Percentiles rank a stretch among this genome's conserved stretches.
These are phyloP conservation scores for Elachura formosa DNA, from an alignment of 2,113 vertebrate species.

Conservation along the genomic window DNA sequence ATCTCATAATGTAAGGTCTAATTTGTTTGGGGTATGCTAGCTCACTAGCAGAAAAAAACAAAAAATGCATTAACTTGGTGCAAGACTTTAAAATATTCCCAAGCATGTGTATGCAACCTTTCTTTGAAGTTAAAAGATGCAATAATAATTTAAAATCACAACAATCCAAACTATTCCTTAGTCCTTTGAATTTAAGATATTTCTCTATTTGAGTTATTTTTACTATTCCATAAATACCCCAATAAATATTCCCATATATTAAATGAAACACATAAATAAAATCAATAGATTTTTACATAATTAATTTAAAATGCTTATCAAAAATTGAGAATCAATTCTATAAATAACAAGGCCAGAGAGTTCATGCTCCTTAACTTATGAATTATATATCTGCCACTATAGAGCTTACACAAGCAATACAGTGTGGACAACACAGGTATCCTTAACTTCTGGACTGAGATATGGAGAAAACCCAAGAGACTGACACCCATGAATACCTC, in stretches of 20 bases:
- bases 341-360: conserved; percentile 9
- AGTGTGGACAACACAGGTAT: neutral
- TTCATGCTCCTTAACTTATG: conserved; percentile 14
- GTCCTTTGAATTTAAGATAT: neutral
- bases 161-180: neutral
- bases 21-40: neutral
- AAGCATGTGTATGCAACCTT: neutral
- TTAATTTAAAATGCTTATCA: conserved; percentile 46
- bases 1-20: neutral
- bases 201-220: conserved; percentile 1
- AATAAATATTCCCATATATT: conserved; percentile 19
- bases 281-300: conserved; percentile 55
- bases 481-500: neutral
- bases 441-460: neutral
- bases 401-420: neutral
- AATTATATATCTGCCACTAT: conserved; percentile 15
- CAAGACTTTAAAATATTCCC: neutral
- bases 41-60: neutral
- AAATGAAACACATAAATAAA: conserved; percentile 38
- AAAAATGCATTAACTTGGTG: neutral
- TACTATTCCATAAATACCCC: neutral
- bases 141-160: neutral
- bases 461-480: neutral
- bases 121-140: neutral
- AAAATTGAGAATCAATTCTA: conserved; percentile 8